Conservation (phyloP, 2,113 vertebrate genomes). For the Atractosteus spatula region DNA sequence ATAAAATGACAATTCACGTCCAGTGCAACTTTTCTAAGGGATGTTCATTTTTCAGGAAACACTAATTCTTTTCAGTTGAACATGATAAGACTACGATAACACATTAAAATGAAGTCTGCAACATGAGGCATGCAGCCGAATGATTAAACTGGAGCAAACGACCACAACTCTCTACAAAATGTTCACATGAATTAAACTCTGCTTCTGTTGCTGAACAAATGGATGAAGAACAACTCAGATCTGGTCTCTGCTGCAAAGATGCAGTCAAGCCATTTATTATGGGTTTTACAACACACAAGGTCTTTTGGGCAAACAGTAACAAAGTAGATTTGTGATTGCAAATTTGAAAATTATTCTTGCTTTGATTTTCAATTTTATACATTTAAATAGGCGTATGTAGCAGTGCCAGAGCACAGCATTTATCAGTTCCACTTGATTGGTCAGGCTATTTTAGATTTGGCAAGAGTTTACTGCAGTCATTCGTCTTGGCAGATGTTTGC, state of each 20-base stretch:
- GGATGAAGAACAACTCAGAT: no score
- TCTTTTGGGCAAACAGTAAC: not conserved
- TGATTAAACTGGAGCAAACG: not conserved
- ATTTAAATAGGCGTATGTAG: constrained; percentile 13
- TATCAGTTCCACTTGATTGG: constrained; percentile 6
- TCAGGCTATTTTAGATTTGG: not conserved
- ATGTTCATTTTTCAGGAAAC: not conserved
- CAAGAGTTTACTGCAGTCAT: constrained; percentile 1
- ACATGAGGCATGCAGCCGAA: not conserved
- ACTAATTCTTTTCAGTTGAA: not conserved
- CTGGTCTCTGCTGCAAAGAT: no score
- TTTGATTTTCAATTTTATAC: constrained; percentile 19
- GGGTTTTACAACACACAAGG: not conserved
- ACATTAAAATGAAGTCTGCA: not conserved
- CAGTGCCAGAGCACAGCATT: constrained; percentile 4
- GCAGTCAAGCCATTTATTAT: constrained; percentile 5
- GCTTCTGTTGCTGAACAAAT: no score
- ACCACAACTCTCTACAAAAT: not conserved
- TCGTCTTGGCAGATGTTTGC: constrained; percentile 2
- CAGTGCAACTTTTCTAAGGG: no score
- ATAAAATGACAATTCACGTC: not conserved
- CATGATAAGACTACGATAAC: not conserved
- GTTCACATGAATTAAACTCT: not conserved
- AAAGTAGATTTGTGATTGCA: constrained; percentile 4
- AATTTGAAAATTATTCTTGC: constrained; percentile 1